Evolutionary conservation across 2,797 vertebrate species (phyloP), one percentile per base, ranked within the genome.

Genomic region (Heterohyrax brucei): DNA sequence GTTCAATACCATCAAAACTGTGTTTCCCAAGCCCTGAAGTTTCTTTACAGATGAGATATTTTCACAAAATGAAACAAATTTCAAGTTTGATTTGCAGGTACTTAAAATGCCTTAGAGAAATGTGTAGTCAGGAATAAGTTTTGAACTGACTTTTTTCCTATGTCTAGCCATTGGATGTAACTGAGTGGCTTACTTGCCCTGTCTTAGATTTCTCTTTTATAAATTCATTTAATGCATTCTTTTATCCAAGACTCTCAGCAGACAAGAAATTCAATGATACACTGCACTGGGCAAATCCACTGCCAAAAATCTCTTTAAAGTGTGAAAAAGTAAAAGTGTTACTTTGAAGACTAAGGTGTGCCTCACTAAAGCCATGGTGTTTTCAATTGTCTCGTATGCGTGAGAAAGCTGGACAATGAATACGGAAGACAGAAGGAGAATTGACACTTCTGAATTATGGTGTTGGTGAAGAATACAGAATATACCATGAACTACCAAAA

Each of bases 11-110:
- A 59, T 48, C 83, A 90, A 89, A 88, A 85, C 48, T 22, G 16
- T 80, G 56, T 92, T 86, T 56, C 70, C 19, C 16, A 88, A 82
- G 61, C 28, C 19, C 22, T 16, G 50, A 0, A 73, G 18, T 88
- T 90, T 87, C 59, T 75, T 86, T 81, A 81, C 0, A 91, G 48
- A 81, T 10, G 85, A 61, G 68, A 70, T 39, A 22, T 48, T 82
- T 85, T 62, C 82, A 76, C 26, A 18, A 73, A 28, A 39, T 89
- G 53, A 91, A 95, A 86, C 64, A 85, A 93, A 61, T 21, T 73
- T 59, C 18, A 70, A 81, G 1, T 80, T 92, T 89, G 89, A 83
- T 64, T 70, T 83, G 9, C 44, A 81, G 48, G 44, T 48, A 5
- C 16, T 56, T 78, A 79, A 70, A 18, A 13, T 50, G 12, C 5